Percentiles rank a stretch among this genome's conserved stretches.
These are phyloP conservation scores for Takifugu bimaculatus DNA, from an alignment of 2,113 vertebrate genomes.

Conservation along the genomic window DNA sequence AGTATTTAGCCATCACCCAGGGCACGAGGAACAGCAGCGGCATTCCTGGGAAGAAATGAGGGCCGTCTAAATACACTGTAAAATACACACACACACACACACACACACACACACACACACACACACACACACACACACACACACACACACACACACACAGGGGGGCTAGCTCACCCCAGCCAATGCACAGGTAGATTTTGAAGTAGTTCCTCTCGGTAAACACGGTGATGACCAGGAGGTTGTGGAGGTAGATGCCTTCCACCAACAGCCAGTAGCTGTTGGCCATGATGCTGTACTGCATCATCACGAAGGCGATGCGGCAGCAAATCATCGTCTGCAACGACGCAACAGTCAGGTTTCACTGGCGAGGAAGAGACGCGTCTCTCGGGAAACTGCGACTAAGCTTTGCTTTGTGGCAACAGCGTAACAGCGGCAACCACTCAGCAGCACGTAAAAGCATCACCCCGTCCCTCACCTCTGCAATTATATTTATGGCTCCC, in stretches of 20 bases:
- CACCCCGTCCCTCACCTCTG: neutral
- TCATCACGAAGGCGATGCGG: conserved; percentile 89
- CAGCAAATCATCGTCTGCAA: conserved; percentile 85
- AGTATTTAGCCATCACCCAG: conserved; percentile 84
- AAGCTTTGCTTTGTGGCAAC: no score
- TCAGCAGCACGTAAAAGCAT: neutral
- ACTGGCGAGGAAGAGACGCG: no score
- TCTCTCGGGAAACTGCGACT: no score
- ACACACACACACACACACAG: neutral
- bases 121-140: neutral
- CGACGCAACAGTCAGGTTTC: conserved; percentile 3
- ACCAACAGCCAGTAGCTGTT: conserved; percentile 99
- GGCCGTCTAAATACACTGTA: conserved; percentile 17
- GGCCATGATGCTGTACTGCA: conserved; percentile 96
- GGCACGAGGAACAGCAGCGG: conserved; percentile 89
- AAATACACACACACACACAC: no score
- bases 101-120: no score
- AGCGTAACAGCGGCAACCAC: neutral
- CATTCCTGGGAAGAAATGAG: conserved; percentile 75
- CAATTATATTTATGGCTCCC: neutral
- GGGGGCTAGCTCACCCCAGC: conserved; percentile 87
- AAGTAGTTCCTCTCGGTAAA: conserved; percentile 93
- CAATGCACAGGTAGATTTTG: conserved; percentile 89
- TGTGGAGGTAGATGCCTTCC: conserved; percentile 96
- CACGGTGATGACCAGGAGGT: conserved; percentile 87